A percentile compares a stretch with the other conserved stretches of the same genome.
These are phyloP conservation scores for Berghia stephanieae DNA, from an alignment of 1,140 invertebrate genomes.

Conservation along the genomic window DNA sequence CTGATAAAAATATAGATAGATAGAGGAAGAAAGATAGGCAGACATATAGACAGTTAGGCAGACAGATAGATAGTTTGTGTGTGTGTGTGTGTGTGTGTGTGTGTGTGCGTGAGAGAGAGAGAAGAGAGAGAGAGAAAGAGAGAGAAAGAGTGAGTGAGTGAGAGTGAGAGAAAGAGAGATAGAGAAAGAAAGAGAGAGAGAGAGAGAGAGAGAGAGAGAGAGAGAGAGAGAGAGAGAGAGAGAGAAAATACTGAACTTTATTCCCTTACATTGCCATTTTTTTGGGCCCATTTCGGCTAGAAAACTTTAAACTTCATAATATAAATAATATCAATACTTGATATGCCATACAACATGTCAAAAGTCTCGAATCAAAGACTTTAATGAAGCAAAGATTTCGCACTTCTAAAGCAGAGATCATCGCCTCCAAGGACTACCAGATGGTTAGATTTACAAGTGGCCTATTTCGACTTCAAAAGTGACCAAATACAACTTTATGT, in stretches of 20 bases:
- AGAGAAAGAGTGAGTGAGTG: not conserved
- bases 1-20: conserved; percentile 20
- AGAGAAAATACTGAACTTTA: not conserved
- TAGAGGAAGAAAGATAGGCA: conserved; percentile 11
- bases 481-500: too few species aligned
- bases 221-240: conserved; percentile 27
- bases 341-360: too few species aligned
- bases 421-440: too few species aligned
- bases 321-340: too few species aligned
- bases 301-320: too few species aligned
- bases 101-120: not conserved
- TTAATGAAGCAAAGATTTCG: too few species aligned
- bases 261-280: too few species aligned
- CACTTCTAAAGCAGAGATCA: too few species aligned
- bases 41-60: conserved; percentile 11
- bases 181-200: conserved; percentile 13
- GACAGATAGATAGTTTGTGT: conserved; percentile 8
- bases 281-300: too few species aligned
- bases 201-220: conserved; percentile 24
- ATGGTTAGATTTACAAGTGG: too few species aligned
- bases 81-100: not conserved
- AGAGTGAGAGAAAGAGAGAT: not conserved
- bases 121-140: not conserved
- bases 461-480: too few species aligned
- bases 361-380: too few species aligned